Base-by-base conservation (phyloP, 2,797 vertebrate genomes). In the Rhinoraja longicauda region DNA sequence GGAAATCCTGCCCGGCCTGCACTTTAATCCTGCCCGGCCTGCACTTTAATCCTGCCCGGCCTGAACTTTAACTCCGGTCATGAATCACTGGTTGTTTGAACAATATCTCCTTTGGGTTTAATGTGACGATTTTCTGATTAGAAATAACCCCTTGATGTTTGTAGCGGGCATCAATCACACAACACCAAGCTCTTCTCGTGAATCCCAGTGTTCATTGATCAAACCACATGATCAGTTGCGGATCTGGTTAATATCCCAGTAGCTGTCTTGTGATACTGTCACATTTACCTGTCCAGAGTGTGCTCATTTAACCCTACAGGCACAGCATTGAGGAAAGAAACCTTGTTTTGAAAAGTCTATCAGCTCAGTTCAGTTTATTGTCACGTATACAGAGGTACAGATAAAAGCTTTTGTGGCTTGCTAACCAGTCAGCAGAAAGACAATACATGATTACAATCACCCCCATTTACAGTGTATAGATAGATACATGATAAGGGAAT, bases 91-190 rank as follows among this genome's bases (percentile, higher is more conserved):
- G 73, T 92, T 29, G 39, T 75, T 39, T 12, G 26, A 91, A 92
- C 70, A 75, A 45, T 75, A 75, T 75, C 90, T 92, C 39, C 39
- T 73, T n/a, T 53, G 90, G 29, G 45, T 45, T 53, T 75, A 75
- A 92, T n/a, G 36, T 75, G 70, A 53, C 53, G 70, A 75, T 19
- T 70, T 90, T 90, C 64, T 67, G 86, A 90, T 72, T 29, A 92
- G 67, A 75, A 72, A 75, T n/a, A 72, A 75, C 72, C 67, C 13
- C 1, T 57, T 29, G 6, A 15, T 45, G 24, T 57, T 92, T 53
- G 90, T n/a, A 75, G 8, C 67, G 75, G 26, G 39, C 24, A 73
- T 53, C 1, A 75, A 53, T 29, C 15, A 24, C 39, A 72, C 15
- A 0, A 36, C 29, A n/a, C 39, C 92, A 91, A 75, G 70, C 72